Evolutionary conservation across 35 echinoderm and acorn worm species (phyloP).

Genomic region (Diadema setosum): DNA sequence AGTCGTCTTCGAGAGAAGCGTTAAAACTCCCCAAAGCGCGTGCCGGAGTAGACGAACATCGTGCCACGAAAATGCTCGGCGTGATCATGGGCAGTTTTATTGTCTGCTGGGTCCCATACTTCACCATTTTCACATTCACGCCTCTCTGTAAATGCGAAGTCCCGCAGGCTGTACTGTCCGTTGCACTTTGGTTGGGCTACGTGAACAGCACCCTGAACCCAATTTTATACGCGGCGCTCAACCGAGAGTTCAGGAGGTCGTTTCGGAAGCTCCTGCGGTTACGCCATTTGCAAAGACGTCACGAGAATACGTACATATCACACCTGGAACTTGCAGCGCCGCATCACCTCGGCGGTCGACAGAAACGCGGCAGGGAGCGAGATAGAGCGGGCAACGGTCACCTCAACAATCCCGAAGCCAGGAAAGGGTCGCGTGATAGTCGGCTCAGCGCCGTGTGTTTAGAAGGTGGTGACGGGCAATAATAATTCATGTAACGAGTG

Average conservation of each 20-base stretch:
- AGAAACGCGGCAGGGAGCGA: background rate
- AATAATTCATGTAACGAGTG: too few species aligned
- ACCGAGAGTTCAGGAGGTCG: conserved; percentile 66
- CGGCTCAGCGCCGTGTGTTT: background rate
- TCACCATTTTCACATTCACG: conserved; percentile 67
- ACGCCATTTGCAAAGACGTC: background rate
- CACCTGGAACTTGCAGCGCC: conserved; percentile 21
- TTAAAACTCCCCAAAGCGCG: background rate
- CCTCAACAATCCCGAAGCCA: background rate
- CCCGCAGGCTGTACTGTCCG: background rate
- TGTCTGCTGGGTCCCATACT: conserved; percentile 82
- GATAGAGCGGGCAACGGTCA: background rate
- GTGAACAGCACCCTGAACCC: conserved; percentile 62
- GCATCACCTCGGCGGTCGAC: background rate
- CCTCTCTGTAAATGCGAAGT: conserved; percentile 7
- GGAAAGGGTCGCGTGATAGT: background rate
- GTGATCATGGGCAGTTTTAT: conserved; percentile 79
- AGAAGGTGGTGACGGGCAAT: background rate
- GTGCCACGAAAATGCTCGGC: conserved; percentile 68
- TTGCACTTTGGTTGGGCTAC: conserved; percentile 66
- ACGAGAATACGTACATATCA: background rate
- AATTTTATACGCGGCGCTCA: conserved; percentile 59
- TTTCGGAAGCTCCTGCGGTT: conserved; percentile 47
- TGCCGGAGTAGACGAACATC: conserved; percentile 67
- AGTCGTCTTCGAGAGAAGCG: background rate